Evolutionary conservation across 1,140 invertebrate genomes (phyloP), one percentile per base, ranked within the genome.

Genomic region (Drosophila ironensis): DNA sequence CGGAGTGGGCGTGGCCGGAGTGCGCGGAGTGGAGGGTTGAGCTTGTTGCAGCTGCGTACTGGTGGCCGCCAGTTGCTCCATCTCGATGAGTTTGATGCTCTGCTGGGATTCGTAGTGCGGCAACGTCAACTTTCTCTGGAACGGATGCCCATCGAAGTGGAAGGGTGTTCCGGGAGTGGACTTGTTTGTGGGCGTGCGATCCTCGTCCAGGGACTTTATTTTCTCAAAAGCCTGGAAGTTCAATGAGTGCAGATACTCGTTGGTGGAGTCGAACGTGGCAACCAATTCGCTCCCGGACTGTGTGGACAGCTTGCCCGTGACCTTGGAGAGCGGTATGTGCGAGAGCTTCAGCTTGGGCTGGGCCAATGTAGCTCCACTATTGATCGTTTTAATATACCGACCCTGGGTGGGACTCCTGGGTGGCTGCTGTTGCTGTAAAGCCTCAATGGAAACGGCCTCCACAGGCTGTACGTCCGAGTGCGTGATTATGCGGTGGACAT

Each of bases 241-340:
- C 9, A 75, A 14, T 5, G 71, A 59, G 30, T 77, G 46, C 16
- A 84, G 44, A 24, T 87, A 89, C 12, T 89, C 81, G 22, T 50
- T 59, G 60, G 59, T 78, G n/a, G 72, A 68, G 20, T 87, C 86
- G 25, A 88, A 71, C 3, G 88, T 87, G 46, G 82, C 47, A n/a
- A 90, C 89, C 38, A 90, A 48, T 37, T 90, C 89, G 51, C 63
- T 90, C 27, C 89, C 88, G 9, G 86, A 82, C 19, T 90, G 88
- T 6, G 87, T 88, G 1, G 80, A 84, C 20, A 90, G 20, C 44
- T 90, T 90, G 8, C 72, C 82, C 2, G 89, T 89, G 27, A 70
- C 87, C 63, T 86, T 89, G 4, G 88, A 90, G 11, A 90, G 64
- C 11, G 89, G 89, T 60, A 90, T 64, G 54, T 88, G 80, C 4